A percentile compares a stretch with the other conserved stretches of the same genome.
Conservation (phyloP, 2,113 vertebrate genomes). For the Rhodinocichla rosea region DNA sequence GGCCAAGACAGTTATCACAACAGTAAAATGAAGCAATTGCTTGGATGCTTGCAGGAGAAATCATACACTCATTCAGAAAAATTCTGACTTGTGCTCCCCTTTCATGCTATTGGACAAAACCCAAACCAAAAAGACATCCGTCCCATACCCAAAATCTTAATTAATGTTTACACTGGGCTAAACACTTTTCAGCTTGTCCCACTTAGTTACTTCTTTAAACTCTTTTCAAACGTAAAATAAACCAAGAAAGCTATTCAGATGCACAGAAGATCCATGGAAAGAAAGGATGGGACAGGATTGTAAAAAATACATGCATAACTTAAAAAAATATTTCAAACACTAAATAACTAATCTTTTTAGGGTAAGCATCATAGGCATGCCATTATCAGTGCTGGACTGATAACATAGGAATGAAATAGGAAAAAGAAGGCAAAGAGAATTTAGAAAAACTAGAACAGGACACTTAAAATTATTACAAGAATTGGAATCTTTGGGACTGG, state of each 20-base stretch:
- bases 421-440: neutral
- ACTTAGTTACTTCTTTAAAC: neutral
- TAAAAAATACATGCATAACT: slow-evolving; percentile 41
- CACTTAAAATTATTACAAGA: neutral
- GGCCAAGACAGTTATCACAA: neutral
- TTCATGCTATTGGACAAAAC: neutral
- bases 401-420: neutral
- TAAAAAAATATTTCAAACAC: neutral
- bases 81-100: neutral
- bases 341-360: neutral
- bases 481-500: neutral
- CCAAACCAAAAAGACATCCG: neutral
- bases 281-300: neutral
- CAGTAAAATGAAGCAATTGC: neutral
- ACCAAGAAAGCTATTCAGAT: neutral
- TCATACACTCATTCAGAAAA: neutral
- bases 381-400: slow-evolving; percentile 32
- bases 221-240: neutral
- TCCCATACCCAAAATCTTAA: neutral
- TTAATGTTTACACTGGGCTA: neutral
- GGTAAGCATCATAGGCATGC: slow-evolving; percentile 22
- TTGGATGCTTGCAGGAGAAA: neutral
- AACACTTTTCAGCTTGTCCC: neutral
- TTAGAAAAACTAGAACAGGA: slow-evolving; percentile 35
- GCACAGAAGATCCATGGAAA: slow-evolving; percentile 47